phyloP scores from a whole-genome alignment of 2,113 vertebrate species.

The Prunella fulvescens region DNA sequence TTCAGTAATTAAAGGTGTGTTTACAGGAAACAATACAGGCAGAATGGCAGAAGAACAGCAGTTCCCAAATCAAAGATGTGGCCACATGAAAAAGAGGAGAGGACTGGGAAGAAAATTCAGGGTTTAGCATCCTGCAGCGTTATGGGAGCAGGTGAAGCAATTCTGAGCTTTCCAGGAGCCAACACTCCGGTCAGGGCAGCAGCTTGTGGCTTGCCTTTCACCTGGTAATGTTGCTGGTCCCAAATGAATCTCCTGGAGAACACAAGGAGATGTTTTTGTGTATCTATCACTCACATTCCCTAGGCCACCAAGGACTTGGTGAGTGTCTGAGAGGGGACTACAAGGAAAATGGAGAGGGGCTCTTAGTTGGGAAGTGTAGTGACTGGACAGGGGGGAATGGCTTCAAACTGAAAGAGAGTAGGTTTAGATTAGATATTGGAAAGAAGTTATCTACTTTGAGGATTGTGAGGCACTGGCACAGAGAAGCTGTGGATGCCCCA shows the following conservation, averaged over 20 bases:
- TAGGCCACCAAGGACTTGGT: neutral
- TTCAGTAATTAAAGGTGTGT: neutral
- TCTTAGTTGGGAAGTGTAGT: neutral
- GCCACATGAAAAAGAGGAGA: neutral
- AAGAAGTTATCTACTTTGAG: neutral
- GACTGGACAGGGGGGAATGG: neutral
- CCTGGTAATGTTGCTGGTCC: neutral
- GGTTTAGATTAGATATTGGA: neutral
- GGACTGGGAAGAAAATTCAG: neutral
- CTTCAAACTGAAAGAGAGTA: neutral
- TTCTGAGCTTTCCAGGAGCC: neutral
- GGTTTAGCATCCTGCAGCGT: accelerated
- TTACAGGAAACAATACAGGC: slow-evolving; percentile 8
- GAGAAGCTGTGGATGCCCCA: neutral
- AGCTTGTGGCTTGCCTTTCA: neutral
- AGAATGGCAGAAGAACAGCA: neutral
- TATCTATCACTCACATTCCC: accelerated
- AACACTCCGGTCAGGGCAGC: neutral
- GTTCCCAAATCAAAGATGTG: neutral
- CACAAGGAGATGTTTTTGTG: neutral
- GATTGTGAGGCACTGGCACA: neutral
- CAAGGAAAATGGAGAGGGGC: neutral
- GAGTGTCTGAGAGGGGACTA: neutral
- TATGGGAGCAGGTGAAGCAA: neutral
- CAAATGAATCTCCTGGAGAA: neutral